Percentiles rank a stretch among this genome's conserved stretches.
These are phyloP conservation scores for Megalonaias nervosa DNA, from an alignment of 1,140 invertebrate genomes.

Conservation along the genomic window DNA sequence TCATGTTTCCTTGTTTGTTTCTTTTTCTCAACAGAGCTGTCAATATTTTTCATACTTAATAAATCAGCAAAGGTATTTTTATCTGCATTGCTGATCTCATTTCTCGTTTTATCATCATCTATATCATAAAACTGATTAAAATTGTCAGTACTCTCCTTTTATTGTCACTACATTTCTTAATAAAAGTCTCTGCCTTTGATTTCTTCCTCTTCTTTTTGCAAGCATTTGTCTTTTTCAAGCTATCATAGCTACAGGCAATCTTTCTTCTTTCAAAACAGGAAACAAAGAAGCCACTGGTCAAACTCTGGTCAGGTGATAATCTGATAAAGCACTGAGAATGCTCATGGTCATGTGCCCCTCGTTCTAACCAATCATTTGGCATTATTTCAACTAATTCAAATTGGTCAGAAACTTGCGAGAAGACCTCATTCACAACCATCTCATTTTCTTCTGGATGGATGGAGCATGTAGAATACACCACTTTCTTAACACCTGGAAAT, in stretches of 20 bases:
- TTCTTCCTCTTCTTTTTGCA: background rate
- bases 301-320: slow-evolving; percentile 80
- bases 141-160: background rate
- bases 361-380: slow-evolving; percentile 57
- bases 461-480: slow-evolving; percentile 98
- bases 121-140: too few species aligned
- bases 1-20: background rate
- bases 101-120: background rate
- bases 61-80: background rate
- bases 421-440: slow-evolving; percentile 80
- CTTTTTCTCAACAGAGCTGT: background rate
- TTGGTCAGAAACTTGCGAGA: slow-evolving; percentile 55
- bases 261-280: slow-evolving; percentile 80
- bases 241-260: background rate
- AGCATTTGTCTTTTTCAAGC: background rate
- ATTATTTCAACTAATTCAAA: slow-evolving; percentile 53
- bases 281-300: slow-evolving; percentile 95
- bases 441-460: slow-evolving; percentile 94
- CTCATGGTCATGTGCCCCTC: slow-evolving; percentile 58
- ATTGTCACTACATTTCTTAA: background rate
- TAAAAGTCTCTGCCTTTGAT: background rate
- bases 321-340: slow-evolving; percentile 80
- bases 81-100: background rate
- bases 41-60: background rate
- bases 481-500: slow-evolving; percentile 86